Evolutionary conservation across 2,888 invertebrate genomes (phyloP), one percentile per base, ranked within the genome.

Genomic region (Lapara coniferarum): DNA sequence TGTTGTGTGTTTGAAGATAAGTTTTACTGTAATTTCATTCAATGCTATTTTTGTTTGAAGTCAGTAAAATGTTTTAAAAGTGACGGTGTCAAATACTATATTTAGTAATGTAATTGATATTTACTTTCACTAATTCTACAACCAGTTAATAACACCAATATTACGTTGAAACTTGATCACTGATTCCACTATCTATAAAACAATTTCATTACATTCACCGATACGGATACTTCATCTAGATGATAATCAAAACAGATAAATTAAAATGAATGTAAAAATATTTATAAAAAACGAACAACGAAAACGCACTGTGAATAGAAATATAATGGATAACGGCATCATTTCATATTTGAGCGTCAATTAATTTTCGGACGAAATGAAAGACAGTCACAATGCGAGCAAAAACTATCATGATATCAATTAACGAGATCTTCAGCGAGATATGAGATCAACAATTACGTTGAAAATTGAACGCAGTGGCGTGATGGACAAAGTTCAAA

Each of bases 301-400:
- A 68, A 69, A 69, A 69, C 73, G 77, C 55, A 55, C 79, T 78
- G 81, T 78, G 81, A 84, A 86, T 83, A 81, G 74, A 71, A 80
- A 78, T 75, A 85, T 83, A 87, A 87, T 85, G 74, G 78, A 59
- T 89, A 89, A 89, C 89, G 89, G 88, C 71, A 75, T 63, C 37
- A 53, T 69, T 59, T 84, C 83, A 78, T 84, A 82, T 85, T 86
- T 85, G 83, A 77, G 74, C 84, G 85, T 84, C 85, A 85, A 89
- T 89, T 87, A 86, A 85, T 84, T 84, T 78, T 37, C 63, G 73
- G 73, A 73, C 71, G 69, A 76, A 76, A 77, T 77, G 78, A 63
- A 37, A 37, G 46, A 80, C 75, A 71, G 78, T 74, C 73, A 74
- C 77, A 78, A 81, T 79, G 77, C 73, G 69, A 74, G 83, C 80